Evolutionary conservation across 2,113 vertebrate species (phyloP).

Genomic region (Pelmatolapia mariae): DNA sequence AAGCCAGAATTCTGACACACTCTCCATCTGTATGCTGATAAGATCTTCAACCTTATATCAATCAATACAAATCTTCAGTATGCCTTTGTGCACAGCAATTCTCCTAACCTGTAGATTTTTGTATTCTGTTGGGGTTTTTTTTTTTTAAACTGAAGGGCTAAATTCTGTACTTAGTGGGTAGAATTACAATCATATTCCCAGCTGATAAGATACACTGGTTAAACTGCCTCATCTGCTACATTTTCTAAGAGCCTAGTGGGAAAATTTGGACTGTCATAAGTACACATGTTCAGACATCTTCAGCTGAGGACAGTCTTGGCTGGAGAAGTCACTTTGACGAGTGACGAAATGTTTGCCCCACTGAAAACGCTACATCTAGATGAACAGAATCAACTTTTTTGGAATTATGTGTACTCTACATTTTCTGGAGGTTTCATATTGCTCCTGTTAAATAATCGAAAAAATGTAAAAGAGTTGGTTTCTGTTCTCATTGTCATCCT

Average conservation of each 20-base stretch:
- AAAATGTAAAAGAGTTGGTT: not conserved
- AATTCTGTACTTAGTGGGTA: not conserved
- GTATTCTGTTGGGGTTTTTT: not conserved
- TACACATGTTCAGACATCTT: not conserved
- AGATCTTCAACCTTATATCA: not conserved
- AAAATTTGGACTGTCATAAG: not conserved
- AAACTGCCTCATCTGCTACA: not conserved
- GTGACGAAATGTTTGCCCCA: not conserved
- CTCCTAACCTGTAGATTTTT: not conserved
- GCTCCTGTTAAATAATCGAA: not conserved
- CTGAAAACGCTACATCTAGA: not conserved
- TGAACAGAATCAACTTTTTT: not conserved
- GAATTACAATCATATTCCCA: not conserved
- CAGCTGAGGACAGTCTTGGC: not conserved
- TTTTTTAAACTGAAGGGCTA: not conserved
- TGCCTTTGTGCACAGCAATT: not conserved
- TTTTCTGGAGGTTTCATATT: not conserved
- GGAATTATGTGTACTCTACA: not conserved
- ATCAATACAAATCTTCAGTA: not conserved
- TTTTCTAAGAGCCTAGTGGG: not conserved
- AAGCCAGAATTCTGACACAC: conserved; percentile 38
- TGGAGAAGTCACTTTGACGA: not conserved
- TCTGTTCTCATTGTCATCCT: not conserved
- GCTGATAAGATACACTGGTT: not conserved
- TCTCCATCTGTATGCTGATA: conserved; percentile 70